Base-by-base conservation (phyloP, 2,888 invertebrate genomes). In the Iphiclides podalirius region DNA sequence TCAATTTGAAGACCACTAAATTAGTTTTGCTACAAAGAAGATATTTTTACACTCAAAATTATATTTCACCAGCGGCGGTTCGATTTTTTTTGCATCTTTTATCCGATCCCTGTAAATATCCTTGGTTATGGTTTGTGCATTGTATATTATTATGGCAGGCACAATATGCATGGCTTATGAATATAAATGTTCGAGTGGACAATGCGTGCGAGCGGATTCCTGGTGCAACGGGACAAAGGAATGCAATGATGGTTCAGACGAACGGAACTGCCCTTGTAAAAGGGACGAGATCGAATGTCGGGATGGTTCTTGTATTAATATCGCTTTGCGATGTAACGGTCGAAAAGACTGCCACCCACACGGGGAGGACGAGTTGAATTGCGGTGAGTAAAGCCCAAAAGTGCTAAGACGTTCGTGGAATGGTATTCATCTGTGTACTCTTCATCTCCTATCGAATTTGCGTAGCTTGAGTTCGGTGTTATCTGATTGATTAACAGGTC, bases 261-360 rank as follows among this genome's bases (percentile, higher is more conserved):
- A 88, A 67, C 57, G 44, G 40, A 69, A 71, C 57, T 88, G 88
- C 58, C 72, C 79, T 51, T 86, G 87, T 69, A 85, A 80, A 69
- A 70, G 85, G 51, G 90, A 83, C 50, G 78, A 91, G 65, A 90
- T 89, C 70, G 74, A 74, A 42, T 93, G 93, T 74, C 81, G 92
- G 62, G 91, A 93, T 64, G 92, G 92, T 55, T 79, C 90, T 67
- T 94, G 94, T 79, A 90, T 94, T 72, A 87, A 90, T 65, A 79
- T 87, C 59, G 87, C 88, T 40, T 90, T 90, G 58, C 85, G 90
- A 63, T 95, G 95, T 77, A 90, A 95, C 71, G 90, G 90, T 59
- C 69, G 75, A 47, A 66, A 61, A 57, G 91, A 94, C 70, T 94
- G 93, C 75, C 60, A 47, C 26, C 70, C 79, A 16, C 86, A 89